Evolutionary conservation across 23 tunicate species (phyloP).

Genomic region (Halocynthia aurantium): DNA sequence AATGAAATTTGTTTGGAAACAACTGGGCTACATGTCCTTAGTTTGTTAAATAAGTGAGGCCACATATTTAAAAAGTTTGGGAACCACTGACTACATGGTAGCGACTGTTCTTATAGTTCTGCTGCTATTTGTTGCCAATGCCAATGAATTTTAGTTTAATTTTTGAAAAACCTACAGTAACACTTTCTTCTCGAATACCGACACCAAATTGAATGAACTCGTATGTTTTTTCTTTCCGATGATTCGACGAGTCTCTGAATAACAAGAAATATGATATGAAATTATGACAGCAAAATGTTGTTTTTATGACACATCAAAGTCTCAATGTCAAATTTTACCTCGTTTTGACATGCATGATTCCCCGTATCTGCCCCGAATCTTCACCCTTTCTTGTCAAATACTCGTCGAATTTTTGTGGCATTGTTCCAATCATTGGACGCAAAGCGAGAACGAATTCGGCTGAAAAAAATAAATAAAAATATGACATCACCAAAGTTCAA

Average conservation of each 20-base stretch:
- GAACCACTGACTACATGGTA: no score
- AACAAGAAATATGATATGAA: background rate
- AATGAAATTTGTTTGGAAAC: no score
- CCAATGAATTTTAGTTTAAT: no score
- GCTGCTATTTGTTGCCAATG: no score
- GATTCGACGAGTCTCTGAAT: conserved; percentile 22
- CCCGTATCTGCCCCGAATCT: conserved; percentile 58
- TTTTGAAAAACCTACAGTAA: no score
- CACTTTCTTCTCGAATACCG: conserved; percentile 33
- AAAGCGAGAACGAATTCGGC: conserved; percentile 78
- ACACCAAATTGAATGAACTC: conserved; percentile 69
- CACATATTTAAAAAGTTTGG: no score
- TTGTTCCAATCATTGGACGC: conserved; percentile 57
- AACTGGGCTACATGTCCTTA: no score
- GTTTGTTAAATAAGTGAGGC: no score
- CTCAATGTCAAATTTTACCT: conserved; percentile 21
- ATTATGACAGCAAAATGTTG: background rate
- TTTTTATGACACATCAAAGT: background rate
- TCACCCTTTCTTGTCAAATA: conserved; percentile 61
- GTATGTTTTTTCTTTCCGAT: conserved; percentile 71
- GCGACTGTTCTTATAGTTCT: no score
- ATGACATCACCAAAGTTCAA: background rate
- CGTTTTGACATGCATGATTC: conserved; percentile 63
- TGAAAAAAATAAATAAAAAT: conserved; percentile 1
- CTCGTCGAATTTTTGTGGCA: conserved; percentile 53